A percentile compares a stretch with the other conserved stretches of the same genome.
Evolutionary conservation across 2,888 invertebrate species (phyloP).

Genomic region (Catocala nupta): DNA sequence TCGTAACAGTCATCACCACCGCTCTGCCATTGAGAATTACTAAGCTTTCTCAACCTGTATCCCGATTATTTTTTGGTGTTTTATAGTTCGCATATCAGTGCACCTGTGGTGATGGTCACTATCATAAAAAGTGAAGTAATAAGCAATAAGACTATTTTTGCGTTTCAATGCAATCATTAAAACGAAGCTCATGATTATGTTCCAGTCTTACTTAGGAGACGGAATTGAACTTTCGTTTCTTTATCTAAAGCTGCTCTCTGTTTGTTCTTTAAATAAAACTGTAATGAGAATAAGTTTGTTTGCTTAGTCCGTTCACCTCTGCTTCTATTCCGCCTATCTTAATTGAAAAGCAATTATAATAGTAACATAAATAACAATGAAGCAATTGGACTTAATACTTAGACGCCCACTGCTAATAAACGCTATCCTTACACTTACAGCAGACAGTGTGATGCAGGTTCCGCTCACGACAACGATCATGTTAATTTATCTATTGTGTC

Average conservation of each 20-base stretch:
- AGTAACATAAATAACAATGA: conserved; percentile 79
- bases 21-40: no score
- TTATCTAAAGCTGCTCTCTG: no score
- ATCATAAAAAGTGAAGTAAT: no score
- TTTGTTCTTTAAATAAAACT: no score
- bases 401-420: conserved; percentile 62
- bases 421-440: conserved; percentile 29
- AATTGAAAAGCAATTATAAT: conserved; percentile 75
- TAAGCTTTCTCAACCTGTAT: no score
- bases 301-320: conserved; percentile 34
- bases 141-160: not conserved
- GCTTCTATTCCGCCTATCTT: conserved; percentile 48
- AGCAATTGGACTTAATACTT: conserved; percentile 67
- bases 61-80: no score
- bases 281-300: conserved; percentile 1
- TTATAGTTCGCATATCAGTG: no score
- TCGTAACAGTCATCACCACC: no score
- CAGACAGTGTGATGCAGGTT: conserved; percentile 25
- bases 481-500: conserved; percentile 44
- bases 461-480: conserved; percentile 26
- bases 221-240: no score
- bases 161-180: not conserved
- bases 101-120: no score
- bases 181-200: no score
- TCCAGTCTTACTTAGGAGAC: no score